Evolutionary conservation across 2,113 vertebrate species (phyloP).

Genomic region (Aegithalos caudatus): DNA sequence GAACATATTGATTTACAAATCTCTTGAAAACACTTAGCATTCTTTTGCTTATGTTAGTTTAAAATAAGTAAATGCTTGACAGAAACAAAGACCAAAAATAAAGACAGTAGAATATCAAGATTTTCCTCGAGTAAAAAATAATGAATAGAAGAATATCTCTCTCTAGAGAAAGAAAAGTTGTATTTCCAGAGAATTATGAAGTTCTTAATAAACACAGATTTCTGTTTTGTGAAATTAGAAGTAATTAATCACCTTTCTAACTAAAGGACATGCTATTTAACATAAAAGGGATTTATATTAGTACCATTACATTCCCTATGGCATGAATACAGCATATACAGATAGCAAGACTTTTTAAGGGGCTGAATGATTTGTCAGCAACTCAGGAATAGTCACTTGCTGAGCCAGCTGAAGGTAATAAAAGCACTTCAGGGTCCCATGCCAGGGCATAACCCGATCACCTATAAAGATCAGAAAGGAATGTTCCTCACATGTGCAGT

Average conservation of each 20-base stretch:
- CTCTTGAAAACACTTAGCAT: background rate
- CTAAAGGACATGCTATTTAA: background rate
- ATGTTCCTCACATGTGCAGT: background rate
- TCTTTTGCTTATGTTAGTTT: background rate
- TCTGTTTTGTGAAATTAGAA: background rate
- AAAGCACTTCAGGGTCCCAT: background rate
- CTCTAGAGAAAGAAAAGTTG: background rate
- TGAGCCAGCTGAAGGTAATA: constrained; percentile 23
- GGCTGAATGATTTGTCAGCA: background rate
- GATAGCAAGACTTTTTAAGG: background rate
- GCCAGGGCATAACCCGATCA: constrained; percentile 36
- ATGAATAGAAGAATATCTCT: background rate
- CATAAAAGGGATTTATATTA: background rate
- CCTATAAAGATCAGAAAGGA: constrained; percentile 42
- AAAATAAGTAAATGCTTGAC: background rate
- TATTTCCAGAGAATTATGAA: background rate
- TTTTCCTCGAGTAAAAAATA: background rate
- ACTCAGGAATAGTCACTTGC: background rate
- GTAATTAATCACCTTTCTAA: background rate
- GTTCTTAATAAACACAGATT: background rate
- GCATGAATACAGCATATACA: background rate
- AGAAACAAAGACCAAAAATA: background rate
- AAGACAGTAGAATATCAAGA: background rate
- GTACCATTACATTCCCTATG: background rate
- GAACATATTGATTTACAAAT: background rate